Evolutionary conservation across 2,888 invertebrate species (phyloP).

Genomic region (Andrena trimmerana): DNA sequence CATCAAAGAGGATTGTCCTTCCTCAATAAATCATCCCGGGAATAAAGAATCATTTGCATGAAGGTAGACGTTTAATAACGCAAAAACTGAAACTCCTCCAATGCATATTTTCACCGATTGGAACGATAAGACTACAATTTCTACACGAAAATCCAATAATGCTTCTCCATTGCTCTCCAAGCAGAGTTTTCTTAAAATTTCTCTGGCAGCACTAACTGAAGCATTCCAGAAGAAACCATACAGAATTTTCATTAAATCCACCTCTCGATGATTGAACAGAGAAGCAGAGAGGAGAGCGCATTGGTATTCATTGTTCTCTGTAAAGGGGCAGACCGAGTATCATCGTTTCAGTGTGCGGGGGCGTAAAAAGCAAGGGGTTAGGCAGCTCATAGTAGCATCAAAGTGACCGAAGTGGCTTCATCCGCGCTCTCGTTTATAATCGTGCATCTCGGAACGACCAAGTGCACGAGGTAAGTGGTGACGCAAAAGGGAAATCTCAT

Average conservation of each 20-base stretch:
- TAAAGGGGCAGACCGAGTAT: conserved; percentile 8
- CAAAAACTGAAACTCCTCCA: too few species aligned
- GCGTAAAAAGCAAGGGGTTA: conserved; percentile 21
- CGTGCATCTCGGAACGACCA: conserved; percentile 50
- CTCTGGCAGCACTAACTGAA: background rate
- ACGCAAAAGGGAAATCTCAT: conserved; percentile 63
- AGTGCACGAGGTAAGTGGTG: conserved; percentile 47
- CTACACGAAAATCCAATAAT: background rate
- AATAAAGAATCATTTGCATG: too few species aligned
- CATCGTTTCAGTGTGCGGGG: background rate
- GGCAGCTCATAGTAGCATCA: conserved; percentile 38
- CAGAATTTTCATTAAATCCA: background rate
- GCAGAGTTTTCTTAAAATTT: background rate
- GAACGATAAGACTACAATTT: background rate
- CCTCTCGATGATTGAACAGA: background rate
- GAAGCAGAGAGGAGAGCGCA: background rate
- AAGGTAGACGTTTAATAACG: too few species aligned
- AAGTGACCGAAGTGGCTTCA: conserved; percentile 64
- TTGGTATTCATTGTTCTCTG: background rate
- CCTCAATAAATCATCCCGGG: too few species aligned
- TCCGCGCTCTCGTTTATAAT: conserved; percentile 61
- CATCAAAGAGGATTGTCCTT: too few species aligned
- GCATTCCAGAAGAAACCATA: background rate
- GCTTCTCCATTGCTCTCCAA: background rate
- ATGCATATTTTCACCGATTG: background rate